Evolutionary conservation across 2,113 vertebrate genomes (phyloP).

Genomic region (Gopherus evgoodei): DNA sequence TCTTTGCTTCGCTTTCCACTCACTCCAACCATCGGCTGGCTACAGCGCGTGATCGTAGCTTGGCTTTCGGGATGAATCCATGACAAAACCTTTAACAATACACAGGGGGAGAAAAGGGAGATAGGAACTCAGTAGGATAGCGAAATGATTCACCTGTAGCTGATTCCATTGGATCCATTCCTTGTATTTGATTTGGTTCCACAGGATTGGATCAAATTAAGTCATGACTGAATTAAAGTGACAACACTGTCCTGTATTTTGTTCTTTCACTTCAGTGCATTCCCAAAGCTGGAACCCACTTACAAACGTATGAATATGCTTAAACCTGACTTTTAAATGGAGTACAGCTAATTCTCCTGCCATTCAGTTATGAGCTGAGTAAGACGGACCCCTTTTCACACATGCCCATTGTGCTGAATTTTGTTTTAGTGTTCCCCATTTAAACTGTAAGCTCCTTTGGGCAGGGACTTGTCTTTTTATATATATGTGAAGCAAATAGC

Average conservation of each 20-base stretch:
- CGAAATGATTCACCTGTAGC: background rate
- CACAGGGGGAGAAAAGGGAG: background rate
- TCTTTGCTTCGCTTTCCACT: slow-evolving; percentile 96
- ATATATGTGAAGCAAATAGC: background rate
- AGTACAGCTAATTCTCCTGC: background rate
- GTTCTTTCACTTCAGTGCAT: background rate
- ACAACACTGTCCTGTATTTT: background rate
- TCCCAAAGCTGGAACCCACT: slow-evolving; percentile 22
- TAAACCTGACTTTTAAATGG: background rate
- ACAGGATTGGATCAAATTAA: slow-evolving; percentile 22
- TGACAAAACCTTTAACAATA: slow-evolving; percentile 87
- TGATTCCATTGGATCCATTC: background rate
- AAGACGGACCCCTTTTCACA: background rate
- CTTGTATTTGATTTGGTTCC: background rate
- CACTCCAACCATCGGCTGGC: slow-evolving; percentile 95
- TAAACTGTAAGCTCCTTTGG: background rate
- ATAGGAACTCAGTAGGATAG: background rate
- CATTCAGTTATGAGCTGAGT: background rate
- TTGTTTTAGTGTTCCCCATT: background rate
- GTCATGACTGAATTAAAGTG: background rate
- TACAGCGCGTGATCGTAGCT: slow-evolving; percentile 93
- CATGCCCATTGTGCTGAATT: background rate
- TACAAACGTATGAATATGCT: background rate
- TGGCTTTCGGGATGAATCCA: slow-evolving; percentile 99
- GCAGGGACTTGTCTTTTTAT: background rate